Percentiles rank a stretch among this genome's conserved stretches.
These are phyloP conservation scores for Cataglyphis rosenhaueri DNA, from an alignment of 2,888 invertebrate species.

Conservation along the genomic window DNA sequence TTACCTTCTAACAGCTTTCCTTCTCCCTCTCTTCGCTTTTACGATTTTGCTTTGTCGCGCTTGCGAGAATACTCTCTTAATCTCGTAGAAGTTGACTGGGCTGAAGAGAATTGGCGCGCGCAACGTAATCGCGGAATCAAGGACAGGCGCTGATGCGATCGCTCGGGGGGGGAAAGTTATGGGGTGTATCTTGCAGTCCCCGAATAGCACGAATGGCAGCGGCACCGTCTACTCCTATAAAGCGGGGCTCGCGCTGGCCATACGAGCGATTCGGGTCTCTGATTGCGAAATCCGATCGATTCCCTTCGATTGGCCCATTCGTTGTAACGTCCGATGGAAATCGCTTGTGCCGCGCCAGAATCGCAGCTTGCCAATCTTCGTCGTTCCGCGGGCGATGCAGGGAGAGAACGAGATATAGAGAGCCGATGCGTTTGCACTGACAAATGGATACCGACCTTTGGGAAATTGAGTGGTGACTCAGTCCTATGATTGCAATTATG, in stretches of 20 bases:
- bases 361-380: constrained; percentile 75
- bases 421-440: constrained; percentile 63
- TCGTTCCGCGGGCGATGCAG: constrained; percentile 58
- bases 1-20: constrained; percentile 56
- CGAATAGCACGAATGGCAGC: constrained; percentile 39
- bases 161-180: constrained; percentile 53
- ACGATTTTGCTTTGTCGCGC: constrained; percentile 4
- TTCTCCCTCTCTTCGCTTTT: neutral
- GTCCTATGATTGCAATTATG: constrained; percentile 55
- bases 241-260: constrained; percentile 40
- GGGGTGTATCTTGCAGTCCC: constrained; percentile 60
- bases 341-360: constrained; percentile 66
- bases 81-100: constrained; percentile 37
- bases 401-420: constrained; percentile 52
- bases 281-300: constrained; percentile 74
- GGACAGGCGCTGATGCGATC: constrained; percentile 52
- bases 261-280: constrained; percentile 68
- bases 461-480: constrained; percentile 64
- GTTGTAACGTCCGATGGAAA: constrained; percentile 78
- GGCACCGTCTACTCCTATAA: constrained; percentile 44
- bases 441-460: constrained; percentile 61
- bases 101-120: constrained; percentile 28
- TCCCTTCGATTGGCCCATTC: constrained; percentile 74
- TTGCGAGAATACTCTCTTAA: constrained; percentile 11
- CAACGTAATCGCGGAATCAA: constrained; percentile 45